Conservation (phyloP, 2,113 vertebrate species). For the Cepphus grylle region DNA sequence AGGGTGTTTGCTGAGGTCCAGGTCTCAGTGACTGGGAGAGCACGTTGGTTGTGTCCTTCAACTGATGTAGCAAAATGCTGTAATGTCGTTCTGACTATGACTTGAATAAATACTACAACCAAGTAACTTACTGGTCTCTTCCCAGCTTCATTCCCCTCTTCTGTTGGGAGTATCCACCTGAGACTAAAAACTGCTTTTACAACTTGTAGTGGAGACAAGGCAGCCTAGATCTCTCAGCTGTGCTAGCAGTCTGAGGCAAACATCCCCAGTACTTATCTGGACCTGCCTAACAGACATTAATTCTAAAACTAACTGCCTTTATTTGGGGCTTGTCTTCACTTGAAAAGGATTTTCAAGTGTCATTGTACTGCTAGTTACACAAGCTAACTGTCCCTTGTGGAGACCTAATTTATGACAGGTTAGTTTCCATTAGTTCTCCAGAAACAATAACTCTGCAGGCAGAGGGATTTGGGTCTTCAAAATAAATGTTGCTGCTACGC, state of each 20-base stretch:
- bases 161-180: not conserved
- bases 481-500: not conserved
- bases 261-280: not conserved
- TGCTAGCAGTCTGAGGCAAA: not conserved
- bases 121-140: not conserved
- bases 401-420: not conserved
- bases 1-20: not conserved
- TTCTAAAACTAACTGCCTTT: not conserved
- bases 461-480: not conserved
- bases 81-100: not conserved
- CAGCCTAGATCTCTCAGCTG: not conserved
- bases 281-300: not conserved
- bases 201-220: not conserved
- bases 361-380: not conserved
- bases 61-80: not conserved
- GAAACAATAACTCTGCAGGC: not conserved
- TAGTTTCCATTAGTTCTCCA: not conserved
- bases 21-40: not conserved
- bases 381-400: not conserved
- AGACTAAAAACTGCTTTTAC: not conserved
- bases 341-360: not conserved
- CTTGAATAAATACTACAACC: not conserved
- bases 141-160: not conserved
- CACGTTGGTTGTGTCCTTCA: not conserved
- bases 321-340: not conserved